Evolutionary conservation across 2,888 invertebrate species (phyloP).

Genomic region (Meloe dianella): DNA sequence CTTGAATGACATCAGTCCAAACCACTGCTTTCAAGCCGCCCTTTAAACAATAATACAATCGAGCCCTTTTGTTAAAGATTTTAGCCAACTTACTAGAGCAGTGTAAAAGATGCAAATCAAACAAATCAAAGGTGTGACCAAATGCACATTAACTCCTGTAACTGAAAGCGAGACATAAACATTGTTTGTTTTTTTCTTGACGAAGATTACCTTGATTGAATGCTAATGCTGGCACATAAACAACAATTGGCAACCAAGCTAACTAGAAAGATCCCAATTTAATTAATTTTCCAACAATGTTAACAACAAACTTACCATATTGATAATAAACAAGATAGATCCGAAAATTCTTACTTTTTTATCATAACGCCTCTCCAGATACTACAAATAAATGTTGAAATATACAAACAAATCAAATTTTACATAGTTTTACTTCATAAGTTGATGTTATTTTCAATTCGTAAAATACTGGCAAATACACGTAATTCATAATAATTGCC

Average conservation of each 20-base stretch:
- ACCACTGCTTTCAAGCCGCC: conserved; percentile 82
- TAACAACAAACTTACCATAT: conserved; percentile 65
- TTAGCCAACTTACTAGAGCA: conserved; percentile 76
- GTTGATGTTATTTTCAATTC: conserved; percentile 77
- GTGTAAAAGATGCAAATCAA: conserved; percentile 87
- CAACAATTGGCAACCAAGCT: conserved; percentile 79
- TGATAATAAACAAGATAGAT: conserved; percentile 71
- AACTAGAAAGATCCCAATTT: conserved; percentile 55
- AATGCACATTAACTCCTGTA: conserved; percentile 81
- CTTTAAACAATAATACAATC: too few species aligned
- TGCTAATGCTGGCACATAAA: conserved; percentile 59
- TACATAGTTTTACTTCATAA: conserved; percentile 68
- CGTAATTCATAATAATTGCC: conserved; percentile 69
- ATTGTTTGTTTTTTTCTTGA: too few species aligned
- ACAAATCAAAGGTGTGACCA: conserved; percentile 83
- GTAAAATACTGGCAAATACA: conserved; percentile 78
- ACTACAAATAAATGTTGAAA: conserved; percentile 61
- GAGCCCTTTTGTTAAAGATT: too few species aligned
- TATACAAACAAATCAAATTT: conserved; percentile 5
- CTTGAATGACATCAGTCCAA: conserved; percentile 84
- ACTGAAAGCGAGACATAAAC: conserved; percentile 64
- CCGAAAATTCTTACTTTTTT: conserved; percentile 73
- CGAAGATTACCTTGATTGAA: conserved; percentile 44
- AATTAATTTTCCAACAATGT: not conserved
- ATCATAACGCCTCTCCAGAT: conserved; percentile 75